Base-by-base conservation (phyloP, 1,140 invertebrate species). In the Trichomalopsis sarcophagae region DNA sequence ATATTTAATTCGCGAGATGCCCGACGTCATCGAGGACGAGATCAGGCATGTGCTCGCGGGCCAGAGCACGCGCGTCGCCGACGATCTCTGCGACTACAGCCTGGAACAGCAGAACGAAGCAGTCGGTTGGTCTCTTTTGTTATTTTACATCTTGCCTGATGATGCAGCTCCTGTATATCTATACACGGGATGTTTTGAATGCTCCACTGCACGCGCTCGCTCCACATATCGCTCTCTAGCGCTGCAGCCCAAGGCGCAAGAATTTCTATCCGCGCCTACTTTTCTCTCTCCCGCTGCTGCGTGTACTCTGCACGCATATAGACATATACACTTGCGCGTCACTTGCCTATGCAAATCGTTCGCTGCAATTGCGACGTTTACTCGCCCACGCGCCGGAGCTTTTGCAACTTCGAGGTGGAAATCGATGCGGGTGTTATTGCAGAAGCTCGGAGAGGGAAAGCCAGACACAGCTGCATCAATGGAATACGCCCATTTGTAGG, bases 81-180 rank as follows among this genome's bases (percentile, higher is more conserved):
- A 94, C 66, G 94, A 95, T 81, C 94, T 97, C 85, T 97, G 96
- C 91, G 97, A 98, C 91, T 97, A 97, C 91, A 95, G 96, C 11
- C 93, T 97, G 30, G 95, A 95, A 36, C 95, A 95, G 89, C 96
- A 96, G 91, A 97, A 97, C 93, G 95, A 96, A 89, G 96, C 95
- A 55, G 94, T 96, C 85, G 94, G 94, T 95, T 89, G 44, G 84
- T 11, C 27, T 30, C 68, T 33, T 71, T 30, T 71, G 33, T 36
- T 36, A 36, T 36, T 66, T 66, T 66, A 21, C 62, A 21, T 11
- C 5, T 44, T 44, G 10, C 9, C 1, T 1, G 6, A 7, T 44
- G 36, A 40, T 40, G 36, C 36, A 40, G 36, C 7, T 27, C 27
- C 27, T 44, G 40, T 9, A 44, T 44, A 44, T 10, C 40, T 44